Base-by-base conservation (phyloP, 2,888 invertebrate genomes). In the Caenorhabditis uteleia region DNA sequence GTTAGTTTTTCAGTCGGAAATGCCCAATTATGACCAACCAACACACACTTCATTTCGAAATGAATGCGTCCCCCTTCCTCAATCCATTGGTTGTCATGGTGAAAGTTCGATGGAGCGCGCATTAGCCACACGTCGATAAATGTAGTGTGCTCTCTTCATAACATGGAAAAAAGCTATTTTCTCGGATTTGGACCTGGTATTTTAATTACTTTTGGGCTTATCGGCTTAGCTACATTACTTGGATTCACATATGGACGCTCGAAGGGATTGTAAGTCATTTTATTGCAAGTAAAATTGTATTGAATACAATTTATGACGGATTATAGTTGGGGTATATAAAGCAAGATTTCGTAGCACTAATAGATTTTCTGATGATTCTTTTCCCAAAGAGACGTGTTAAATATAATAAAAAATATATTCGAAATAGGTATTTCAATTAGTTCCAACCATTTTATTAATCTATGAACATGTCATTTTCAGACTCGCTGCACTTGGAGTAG, bases 261-360 rank as follows among this genome's bases (percentile, higher is more conserved):
- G 45, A 56, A 60, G 40, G 66, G 59, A 66, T 51, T 60, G 66
- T 66, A 48, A 66, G 66, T 60, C 27, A 46, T 55, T 55, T 46
- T 33, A 33, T 48, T 45, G 45, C 23, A 39, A 8, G 20, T 39
- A 39, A 7, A 45, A 29, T 45, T 29, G n/a, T 33, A 20, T 47
- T 39, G 25, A 18, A 27, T 3, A 27, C 26, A 45, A 23, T 27
- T 25, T 25, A 21, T 31, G 51, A 21, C 42, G 40, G 4, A 18
- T 8, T 47, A 34, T 34, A 43, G 20, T 18, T 47, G 12, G 10
- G 31, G 29, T 29, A 23, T 21, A 29, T 48, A 42, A 31, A 16
- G 7, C 3, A n/a, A 26, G 21, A 31, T 42, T 12, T 20, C 20
- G 6, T 33, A 42, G n/a, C 18, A 14, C 1, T 8, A 21, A 16